Base-by-base conservation (phyloP, 2,888 invertebrate genomes). In the Dynastes maya region DNA sequence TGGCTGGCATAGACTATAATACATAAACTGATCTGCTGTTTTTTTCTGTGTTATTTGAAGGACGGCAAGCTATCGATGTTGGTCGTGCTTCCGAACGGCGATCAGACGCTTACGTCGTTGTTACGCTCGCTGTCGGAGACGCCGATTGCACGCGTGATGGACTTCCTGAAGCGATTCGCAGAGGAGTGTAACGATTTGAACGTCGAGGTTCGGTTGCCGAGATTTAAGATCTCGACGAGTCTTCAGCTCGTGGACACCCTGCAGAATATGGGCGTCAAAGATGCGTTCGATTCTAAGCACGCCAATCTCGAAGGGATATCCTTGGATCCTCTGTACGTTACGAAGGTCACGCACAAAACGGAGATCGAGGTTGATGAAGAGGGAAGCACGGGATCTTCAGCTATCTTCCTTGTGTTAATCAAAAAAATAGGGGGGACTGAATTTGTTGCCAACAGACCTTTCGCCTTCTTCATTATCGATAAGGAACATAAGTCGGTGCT, bases 311-410 rank as follows among this genome's bases (percentile, higher is more conserved):
- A 90, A 11, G 89, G 90, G 45, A 91, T 94, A 55, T 90, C 91
- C 0, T 87, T 88, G 2, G 90, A 91, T 67, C 87, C 90, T 67
- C 89, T 93, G 61, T 92, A 89, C 81, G 90, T 95, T 5, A 92
- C 92, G 0, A 90, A 91, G 6, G 90, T 94, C 16, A 90, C 95
- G 1, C 95, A 95, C 85, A 93, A 93, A 83, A 93, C 95, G 4
- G 92, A 92, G 83, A 94, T 95, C 80, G 93, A 94, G 85, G 94
- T 95, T 0, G 92, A 93, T 32, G 95, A 95, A 86, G 91, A 93
- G 78, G 95, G 95, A 4, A 95, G 94, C 0, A 91, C 92, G 29
- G 95, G 95, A 0, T 90, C 92, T 0, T 94, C 93, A 0, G 90
- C 91, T 0, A 91, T 93, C 2, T 90, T 89, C 89, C 83, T 77